Base-by-base conservation (phyloP, 35 echinoderm and acorn worm genomes). In the Ophiothrix spiculata region DNA sequence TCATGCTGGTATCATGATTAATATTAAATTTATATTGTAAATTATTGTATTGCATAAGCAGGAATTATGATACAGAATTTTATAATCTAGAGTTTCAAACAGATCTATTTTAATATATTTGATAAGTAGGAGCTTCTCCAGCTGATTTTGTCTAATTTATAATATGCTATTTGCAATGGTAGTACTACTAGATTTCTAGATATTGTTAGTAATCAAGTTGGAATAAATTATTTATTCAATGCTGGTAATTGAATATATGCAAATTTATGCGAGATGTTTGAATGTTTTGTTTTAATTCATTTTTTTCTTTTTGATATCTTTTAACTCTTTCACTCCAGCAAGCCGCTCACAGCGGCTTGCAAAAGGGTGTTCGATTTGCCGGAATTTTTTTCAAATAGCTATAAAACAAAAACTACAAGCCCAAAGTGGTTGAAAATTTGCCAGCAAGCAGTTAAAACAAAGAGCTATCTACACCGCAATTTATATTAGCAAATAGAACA, bases 81-180 rank as follows among this genome's bases (percentile, higher is more conserved):
- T 69, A n/a, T 69, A 69, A 69, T 69, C 60, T 69, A 69, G 60
- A 69, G 3, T 25, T 2, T 25, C 17, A 19, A 69, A 69, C 17
- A n/a, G 25, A 15, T 69, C 8, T 69, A 69, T 69, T 69, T 69
- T 69, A 69, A 69, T 69, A 69, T 69, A 69, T 69, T 69, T 69
- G 60, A 69, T 69, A 69, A 69, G 23, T 69, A 54, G 45, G 21
- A 21, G 45, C 21, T 11, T 54, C 21, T 69, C 60, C 60, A 69
- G 60, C 8, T 69, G 8, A 49, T 49, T 10, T n/a, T 69, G 29
- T 69, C 25, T 69, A 69, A 69, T 69, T 69, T 69, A 69, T 69
- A 69, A 10, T 10, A 49, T 49, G 19, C 19, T 49, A 49, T 10
- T 49, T 49, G 19, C 4, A 6, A 69, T 6, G 17, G 60, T 69